phyloP scores from a whole-genome alignment of 2,888 invertebrate genomes.

The Apantesis nais region DNA sequence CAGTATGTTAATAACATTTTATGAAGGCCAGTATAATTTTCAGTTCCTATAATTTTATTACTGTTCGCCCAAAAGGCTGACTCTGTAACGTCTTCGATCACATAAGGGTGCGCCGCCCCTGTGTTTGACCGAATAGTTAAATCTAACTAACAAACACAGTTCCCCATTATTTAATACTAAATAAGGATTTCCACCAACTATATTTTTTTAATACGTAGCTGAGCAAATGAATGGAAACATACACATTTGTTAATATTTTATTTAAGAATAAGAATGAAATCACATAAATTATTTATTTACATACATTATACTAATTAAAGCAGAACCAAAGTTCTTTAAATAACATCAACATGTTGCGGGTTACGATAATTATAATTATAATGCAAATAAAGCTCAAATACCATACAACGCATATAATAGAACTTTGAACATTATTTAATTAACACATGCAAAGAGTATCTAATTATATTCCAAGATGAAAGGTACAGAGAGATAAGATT shows the following conservation, averaged over 20 bases:
- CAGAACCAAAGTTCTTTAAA: conserved; percentile 75
- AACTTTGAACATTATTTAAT: conserved; percentile 32
- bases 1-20: no score
- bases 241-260: conserved; percentile 72
- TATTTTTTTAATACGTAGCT: no score
- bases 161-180: no score
- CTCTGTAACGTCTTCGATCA: no score
- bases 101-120: no score
- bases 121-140: no score
- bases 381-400: conserved; percentile 63
- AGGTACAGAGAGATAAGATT: neutral
- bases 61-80: no score
- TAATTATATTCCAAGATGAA: neutral
- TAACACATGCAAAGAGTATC: conserved; percentile 11
- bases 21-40: no score
- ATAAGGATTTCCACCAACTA: no score
- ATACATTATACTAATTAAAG: conserved; percentile 76
- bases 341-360: conserved; percentile 61
- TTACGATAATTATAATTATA: conserved; percentile 43
- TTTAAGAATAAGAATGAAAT: conserved; percentile 63
- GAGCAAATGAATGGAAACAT: conserved; percentile 32
- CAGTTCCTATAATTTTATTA: no score
- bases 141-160: no score
- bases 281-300: conserved; percentile 81
- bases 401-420: conserved; percentile 54